Evolutionary conservation across 2,888 invertebrate genomes (phyloP), one percentile per base, ranked within the genome.

Genomic region (Ommatoiulus sabulosus): DNA sequence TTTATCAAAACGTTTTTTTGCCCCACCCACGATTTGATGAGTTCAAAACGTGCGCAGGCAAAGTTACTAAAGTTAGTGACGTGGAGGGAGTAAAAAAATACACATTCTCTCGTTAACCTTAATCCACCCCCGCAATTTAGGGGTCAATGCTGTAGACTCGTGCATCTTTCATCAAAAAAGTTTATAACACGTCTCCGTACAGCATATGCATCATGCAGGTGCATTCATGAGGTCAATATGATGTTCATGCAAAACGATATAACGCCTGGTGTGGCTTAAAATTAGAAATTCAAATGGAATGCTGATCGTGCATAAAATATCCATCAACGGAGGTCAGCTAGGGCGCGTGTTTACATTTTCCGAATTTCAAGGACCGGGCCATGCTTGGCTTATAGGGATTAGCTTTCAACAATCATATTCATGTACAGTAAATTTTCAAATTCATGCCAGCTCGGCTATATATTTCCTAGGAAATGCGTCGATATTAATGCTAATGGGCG

Each of bases 11-110:
- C 20, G 24, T 72, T 72, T 35, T 72, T n/a, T n/a, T 24, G 72
- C 24, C 72, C 24, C 72, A 72, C 72, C 72, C 72, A 72, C 72
- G 72, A 72, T 72, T 24, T 72, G 72, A 72, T 72, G 72, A 24
- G 72, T 72, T 72, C 72, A 72, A 72, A 72, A 72, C 72, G 72
- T 72, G 72, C 24, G 24, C 72, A 10, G 24, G 24, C 24, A 8
- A 24, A 72, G 72, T 72, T 24, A 24, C 35, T 35, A 35, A 35
- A 8, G 24, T 72, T 24, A 72, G 72, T 72, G 20, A 10, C 24
- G 8, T 72, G 57, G n/a, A 17, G 12, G 12, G n/a, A 8, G 24
- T 6, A 24, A 24, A 24, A 24, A 24, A 57, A 72, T 10, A 24
- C 10, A 72, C n/a, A 3, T 24, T 72, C 72, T n/a, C 5, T 24